Conservation (phyloP, 2,113 vertebrate genomes). For the Phylloscopus trochiloides region DNA sequence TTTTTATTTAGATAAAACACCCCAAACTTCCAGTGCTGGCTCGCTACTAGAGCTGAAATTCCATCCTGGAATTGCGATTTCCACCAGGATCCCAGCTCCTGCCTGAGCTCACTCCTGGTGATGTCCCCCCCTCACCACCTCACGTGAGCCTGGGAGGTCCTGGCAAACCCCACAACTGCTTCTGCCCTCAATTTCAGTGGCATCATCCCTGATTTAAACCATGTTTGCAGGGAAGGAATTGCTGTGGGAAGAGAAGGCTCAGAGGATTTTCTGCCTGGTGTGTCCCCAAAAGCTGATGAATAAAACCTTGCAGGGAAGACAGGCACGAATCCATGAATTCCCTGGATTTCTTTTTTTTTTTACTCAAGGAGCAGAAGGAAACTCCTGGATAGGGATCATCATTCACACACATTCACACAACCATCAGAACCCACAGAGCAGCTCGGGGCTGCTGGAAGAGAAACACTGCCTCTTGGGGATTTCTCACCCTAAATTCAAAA, state of each 20-base stretch:
- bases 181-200: background rate
- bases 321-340: background rate
- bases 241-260: background rate
- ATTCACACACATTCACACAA: background rate
- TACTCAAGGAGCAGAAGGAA: background rate
- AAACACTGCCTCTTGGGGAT: background rate
- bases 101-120: background rate
- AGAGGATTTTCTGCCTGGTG: background rate
- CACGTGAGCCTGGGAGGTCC: background rate
- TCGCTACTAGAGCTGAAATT: background rate
- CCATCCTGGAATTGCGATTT: background rate
- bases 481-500: background rate
- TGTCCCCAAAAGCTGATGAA: background rate
- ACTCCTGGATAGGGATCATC: background rate
- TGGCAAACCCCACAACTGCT: background rate
- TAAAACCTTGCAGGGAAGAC: background rate
- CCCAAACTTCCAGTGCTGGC: background rate
- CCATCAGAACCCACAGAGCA: background rate
- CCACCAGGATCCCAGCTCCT: background rate
- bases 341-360: background rate
- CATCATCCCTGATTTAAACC: background rate
- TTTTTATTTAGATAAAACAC: slow-evolving; percentile 26
- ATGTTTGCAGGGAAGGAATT: background rate
- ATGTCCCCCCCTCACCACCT: fast-evolving
- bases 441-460: background rate